Evolutionary conservation across 1,140 invertebrate species (phyloP), one percentile per base, ranked within the genome.

Genomic region (Diprion similis): DNA sequence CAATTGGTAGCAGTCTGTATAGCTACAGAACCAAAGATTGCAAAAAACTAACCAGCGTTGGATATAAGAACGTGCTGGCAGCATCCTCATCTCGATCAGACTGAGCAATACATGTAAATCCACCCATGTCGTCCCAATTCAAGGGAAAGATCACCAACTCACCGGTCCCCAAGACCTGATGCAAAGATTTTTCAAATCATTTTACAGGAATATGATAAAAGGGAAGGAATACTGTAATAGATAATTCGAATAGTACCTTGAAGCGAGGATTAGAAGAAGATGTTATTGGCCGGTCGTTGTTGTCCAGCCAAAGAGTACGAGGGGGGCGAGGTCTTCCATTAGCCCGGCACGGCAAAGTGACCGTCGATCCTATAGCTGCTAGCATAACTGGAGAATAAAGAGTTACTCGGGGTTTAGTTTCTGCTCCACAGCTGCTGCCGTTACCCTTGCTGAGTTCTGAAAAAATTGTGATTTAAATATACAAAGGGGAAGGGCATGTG

Each of bases 61-160:
- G 94, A 82, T 96, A 96, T 10, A 97, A 82, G 86, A 96, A 96
- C 15, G 94, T 94, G 19, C 90, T 87, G 1, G 88, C 88, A 4
- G 87, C 84, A 77, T 94, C 93, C 68, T 91, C 89, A 10, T 93
- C 93, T 46, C 89, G 85, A 1, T 85, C 78, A 83, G 95, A 96
- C 73, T 90, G 89, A 7, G 92, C 94, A 1, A 91, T 87, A 80
- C 95, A 97, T 4, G 89, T 92, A 87, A 93, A 97, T 10, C 87
- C 88, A 45, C 95, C 95, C 94, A 96, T 96, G 81, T 96, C 94
- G 13, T 88, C 85, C 93, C 94, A 97, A 17, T 86, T 87, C 15
- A 96, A 82, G 46, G 90, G 88, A 9, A 87, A 85, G 73, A 97
- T 94, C 3, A 94, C 78, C 6, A 97, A 87, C 79, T 94, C 93